Conservation (phyloP, 1,140 invertebrate species). For the Papilio polyxenes region DNA sequence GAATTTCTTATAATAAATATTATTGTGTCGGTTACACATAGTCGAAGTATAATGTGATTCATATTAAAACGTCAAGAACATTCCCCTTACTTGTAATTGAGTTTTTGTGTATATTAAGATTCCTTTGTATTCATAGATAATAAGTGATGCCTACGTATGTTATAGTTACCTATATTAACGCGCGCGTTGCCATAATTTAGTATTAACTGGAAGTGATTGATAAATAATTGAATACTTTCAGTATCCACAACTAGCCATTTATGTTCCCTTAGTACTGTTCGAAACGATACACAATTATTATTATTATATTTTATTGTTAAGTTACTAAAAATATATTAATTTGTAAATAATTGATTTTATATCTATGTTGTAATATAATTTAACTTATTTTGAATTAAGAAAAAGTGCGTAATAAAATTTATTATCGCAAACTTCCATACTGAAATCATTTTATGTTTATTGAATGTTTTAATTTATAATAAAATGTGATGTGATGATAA, state of each 20-base stretch:
- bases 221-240: conserved; percentile 34
- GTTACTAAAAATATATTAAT: conserved; percentile 31
- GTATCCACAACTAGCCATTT: conserved; percentile 27
- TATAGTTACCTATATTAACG: conserved; percentile 72
- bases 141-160: conserved; percentile 57
- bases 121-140: conserved; percentile 58
- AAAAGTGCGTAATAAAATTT: conserved; percentile 36
- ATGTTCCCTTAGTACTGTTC: conserved; percentile 20
- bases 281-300: conserved; percentile 17
- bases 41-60: conserved; percentile 43
- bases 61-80: conserved; percentile 54
- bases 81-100: conserved; percentile 63
- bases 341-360: conserved; percentile 43
- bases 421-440: conserved; percentile 42
- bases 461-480: conserved; percentile 61
- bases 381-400: conserved; percentile 45
- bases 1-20: conserved; percentile 23
- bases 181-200: conserved; percentile 75
- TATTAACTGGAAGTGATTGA: conserved; percentile 55
- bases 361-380: conserved; percentile 36
- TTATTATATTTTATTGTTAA: neutral
- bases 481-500: conserved; percentile 75
- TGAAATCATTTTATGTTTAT: conserved; percentile 57
- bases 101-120: conserved; percentile 63
- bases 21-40: conserved; percentile 33